Conservation (phyloP, 2,888 invertebrate species). For the Melitaea athalia region DNA sequence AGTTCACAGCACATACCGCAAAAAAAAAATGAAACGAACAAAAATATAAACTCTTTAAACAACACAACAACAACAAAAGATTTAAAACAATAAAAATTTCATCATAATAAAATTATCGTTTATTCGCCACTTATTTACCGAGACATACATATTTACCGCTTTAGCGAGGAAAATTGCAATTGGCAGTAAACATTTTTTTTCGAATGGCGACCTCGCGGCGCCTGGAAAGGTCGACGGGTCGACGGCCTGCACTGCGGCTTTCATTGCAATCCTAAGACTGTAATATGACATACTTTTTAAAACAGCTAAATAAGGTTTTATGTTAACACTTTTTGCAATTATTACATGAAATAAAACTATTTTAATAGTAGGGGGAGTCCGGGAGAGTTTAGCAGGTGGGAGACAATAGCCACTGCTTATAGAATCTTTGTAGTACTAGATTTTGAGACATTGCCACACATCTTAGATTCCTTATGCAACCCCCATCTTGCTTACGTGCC, state of each 20-base stretch:
- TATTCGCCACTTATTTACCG: background rate
- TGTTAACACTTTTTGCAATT: too few relatives aligned
- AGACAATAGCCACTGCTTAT: too few relatives aligned
- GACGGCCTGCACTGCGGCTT: slow-evolving; percentile 28
- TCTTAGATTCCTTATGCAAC: too few relatives aligned
- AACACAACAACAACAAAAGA: too few relatives aligned
- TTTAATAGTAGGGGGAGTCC: too few relatives aligned
- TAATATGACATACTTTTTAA: too few relatives aligned
- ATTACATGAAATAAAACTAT: too few relatives aligned
- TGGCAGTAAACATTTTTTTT: slow-evolving; percentile 5
- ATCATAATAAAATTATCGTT: slow-evolving; percentile 4
- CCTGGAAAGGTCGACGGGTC: slow-evolving; percentile 31
- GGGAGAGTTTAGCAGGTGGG: too few relatives aligned
- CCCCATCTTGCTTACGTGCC: too few relatives aligned
- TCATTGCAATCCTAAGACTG: slow-evolving; percentile 10
- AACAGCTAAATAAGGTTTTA: too few relatives aligned
- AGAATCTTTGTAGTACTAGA: too few relatives aligned
- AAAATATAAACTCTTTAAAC: background rate
- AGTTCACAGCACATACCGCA: background rate
- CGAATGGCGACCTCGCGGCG: slow-evolving; percentile 11
- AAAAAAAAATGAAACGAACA: background rate
- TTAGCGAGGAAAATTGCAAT: background rate
- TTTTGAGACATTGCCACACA: too few relatives aligned
- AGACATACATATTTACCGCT: background rate
- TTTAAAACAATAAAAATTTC: background rate